A percentile compares a stretch with the other conserved stretches of the same genome.
Evolutionary conservation across 2,888 invertebrate species (phyloP).

Genomic region (Argyra leucocephala): DNA sequence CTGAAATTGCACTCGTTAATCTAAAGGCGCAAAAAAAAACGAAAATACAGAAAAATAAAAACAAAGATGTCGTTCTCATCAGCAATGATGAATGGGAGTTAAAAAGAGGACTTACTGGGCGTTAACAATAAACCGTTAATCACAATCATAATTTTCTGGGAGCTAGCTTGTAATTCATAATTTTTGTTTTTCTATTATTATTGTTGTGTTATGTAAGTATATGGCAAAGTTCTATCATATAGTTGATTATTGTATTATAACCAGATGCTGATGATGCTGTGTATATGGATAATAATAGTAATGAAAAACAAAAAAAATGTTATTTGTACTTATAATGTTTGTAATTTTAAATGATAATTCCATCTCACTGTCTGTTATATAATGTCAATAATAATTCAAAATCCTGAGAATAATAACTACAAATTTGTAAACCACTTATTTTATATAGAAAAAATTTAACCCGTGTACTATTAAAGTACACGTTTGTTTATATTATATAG

Average conservation of each 20-base stretch:
- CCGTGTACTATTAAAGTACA: too few relatives aligned
- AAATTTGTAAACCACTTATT: too few relatives aligned
- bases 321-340: background rate
- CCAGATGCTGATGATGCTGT: too few relatives aligned
- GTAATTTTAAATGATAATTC: slow-evolving; percentile 2
- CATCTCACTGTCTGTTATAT: background rate
- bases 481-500: too few relatives aligned
- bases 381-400: too few relatives aligned
- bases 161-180: background rate
- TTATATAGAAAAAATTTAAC: too few relatives aligned
- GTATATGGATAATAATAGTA: background rate
- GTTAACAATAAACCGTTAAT: background rate
- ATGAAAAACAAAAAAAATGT: too few relatives aligned
- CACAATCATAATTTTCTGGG: slow-evolving; percentile 1
- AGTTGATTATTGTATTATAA: background rate
- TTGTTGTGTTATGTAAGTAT: background rate
- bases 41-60: too few relatives aligned
- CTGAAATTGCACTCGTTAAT: too few relatives aligned
- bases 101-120: background rate
- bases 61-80: background rate
- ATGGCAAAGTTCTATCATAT: background rate
- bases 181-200: background rate
- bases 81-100: background rate
- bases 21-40: too few relatives aligned
- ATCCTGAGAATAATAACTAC: too few relatives aligned